Evolutionary conservation across 92 coral and sea anemone species (phyloP).

Genomic region (Bergia puertoricense): DNA sequence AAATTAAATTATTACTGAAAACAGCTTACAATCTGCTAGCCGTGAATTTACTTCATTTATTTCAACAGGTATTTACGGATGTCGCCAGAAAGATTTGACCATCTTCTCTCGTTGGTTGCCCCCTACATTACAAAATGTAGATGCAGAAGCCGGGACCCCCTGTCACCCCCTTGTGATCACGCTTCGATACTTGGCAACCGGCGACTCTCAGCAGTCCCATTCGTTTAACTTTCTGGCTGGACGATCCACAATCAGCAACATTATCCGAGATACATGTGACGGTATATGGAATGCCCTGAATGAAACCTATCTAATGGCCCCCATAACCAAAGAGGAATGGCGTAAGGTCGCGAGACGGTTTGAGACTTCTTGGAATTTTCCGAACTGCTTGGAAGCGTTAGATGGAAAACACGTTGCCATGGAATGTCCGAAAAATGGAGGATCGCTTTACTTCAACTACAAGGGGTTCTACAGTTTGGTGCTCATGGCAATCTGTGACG

Average conservation of each 20-base stretch:
- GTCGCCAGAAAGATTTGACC: slow-evolving; percentile 55
- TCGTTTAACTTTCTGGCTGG: slow-evolving; percentile 35
- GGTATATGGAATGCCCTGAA: slow-evolving; percentile 22
- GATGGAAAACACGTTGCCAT: slow-evolving; percentile 44
- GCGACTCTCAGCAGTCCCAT: slow-evolving; percentile 42
- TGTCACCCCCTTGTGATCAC: slow-evolving; percentile 45
- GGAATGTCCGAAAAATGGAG: slow-evolving; percentile 45
- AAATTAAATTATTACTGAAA: too few species aligned
- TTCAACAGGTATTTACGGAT: slow-evolving; percentile 45
- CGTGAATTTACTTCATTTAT: too few species aligned
- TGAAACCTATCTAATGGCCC: slow-evolving; percentile 1
- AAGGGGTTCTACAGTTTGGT: slow-evolving; percentile 49
- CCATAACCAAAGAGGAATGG: slow-evolving; percentile 39
- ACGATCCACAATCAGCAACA: slow-evolving; percentile 31
- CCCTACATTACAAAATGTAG: slow-evolving; percentile 40
- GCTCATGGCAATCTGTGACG: slow-evolving; percentile 48
- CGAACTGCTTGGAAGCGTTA: slow-evolving; percentile 37
- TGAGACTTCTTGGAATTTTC: slow-evolving; percentile 36
- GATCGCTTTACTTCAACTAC: slow-evolving; percentile 42
- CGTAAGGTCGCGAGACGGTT: slow-evolving; percentile 12
- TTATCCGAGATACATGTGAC: not conserved
- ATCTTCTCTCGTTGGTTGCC: slow-evolving; percentile 37
- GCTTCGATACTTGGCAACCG: slow-evolving; percentile 38
- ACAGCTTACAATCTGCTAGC: too few species aligned
- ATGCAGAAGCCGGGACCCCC: slow-evolving; percentile 35